Conservation (phyloP, 2,888 invertebrate species). For the Chrysolina oricalcia region DNA sequence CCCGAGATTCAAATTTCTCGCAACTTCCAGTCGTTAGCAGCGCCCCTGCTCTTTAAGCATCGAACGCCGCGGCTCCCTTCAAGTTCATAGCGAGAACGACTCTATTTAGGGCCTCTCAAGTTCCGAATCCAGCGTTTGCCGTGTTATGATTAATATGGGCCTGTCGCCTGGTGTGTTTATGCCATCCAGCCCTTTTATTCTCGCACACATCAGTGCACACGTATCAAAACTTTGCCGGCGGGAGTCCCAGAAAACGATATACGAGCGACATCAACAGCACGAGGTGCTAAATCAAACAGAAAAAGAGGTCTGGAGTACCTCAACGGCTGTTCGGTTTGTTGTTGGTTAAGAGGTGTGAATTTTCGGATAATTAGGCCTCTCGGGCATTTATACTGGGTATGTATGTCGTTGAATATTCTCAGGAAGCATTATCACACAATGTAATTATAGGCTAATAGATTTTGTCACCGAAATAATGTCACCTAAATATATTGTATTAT, state of each 20-base stretch:
- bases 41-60: slow-evolving; percentile 33
- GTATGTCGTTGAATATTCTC: background rate
- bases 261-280: slow-evolving; percentile 38
- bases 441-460: background rate
- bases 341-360: slow-evolving; percentile 52
- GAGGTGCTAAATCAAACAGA: slow-evolving; percentile 54
- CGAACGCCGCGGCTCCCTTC: slow-evolving; percentile 37
- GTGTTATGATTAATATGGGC: slow-evolving; percentile 70
- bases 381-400: background rate
- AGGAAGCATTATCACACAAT: background rate
- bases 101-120: slow-evolving; percentile 64
- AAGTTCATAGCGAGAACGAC: slow-evolving; percentile 56
- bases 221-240: slow-evolving; percentile 71
- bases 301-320: slow-evolving; percentile 44
- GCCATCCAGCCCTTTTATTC: slow-evolving; percentile 68
- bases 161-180: slow-evolving; percentile 66
- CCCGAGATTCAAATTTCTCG: background rate
- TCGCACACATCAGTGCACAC: slow-evolving; percentile 70
- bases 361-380: slow-evolving; percentile 30
- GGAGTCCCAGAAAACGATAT: slow-evolving; percentile 57
- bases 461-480: background rate
- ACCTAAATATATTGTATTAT: no score
- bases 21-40: background rate
- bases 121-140: slow-evolving; percentile 60
- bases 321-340: slow-evolving; percentile 51